phyloP scores from a whole-genome alignment of 1,140 invertebrate genomes.

The Ladona fulva region DNA sequence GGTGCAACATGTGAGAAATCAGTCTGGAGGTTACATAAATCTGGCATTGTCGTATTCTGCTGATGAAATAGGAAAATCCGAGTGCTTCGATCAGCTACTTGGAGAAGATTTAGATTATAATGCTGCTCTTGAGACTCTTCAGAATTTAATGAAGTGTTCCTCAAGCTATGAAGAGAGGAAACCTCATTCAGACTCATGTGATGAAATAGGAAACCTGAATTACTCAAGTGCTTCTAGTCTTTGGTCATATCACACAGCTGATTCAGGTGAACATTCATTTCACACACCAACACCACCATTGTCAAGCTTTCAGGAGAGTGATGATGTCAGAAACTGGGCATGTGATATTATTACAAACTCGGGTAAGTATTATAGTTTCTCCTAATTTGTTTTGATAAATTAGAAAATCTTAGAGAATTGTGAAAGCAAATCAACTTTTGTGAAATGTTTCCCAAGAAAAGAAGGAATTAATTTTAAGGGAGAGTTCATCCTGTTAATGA shows the following conservation, averaged over 20 bases:
- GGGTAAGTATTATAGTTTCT: too few relatives aligned
- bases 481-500: too few relatives aligned
- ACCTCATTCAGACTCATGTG: neutral
- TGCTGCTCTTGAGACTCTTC: constrained; percentile 15
- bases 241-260: constrained; percentile 16
- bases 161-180: neutral
- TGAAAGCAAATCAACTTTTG: too few relatives aligned
- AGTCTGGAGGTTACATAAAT: constrained; percentile 19
- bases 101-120: constrained; percentile 16
- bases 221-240: neutral
- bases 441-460: too few relatives aligned
- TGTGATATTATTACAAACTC: too few relatives aligned
- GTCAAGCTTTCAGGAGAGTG: neutral
- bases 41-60: constrained; percentile 13
- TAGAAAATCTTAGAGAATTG: too few relatives aligned
- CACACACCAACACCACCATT: neutral
- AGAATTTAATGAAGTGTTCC: constrained; percentile 10
- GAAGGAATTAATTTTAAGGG: too few relatives aligned
- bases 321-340: too few relatives aligned
- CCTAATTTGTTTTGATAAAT: too few relatives aligned
- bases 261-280: neutral
- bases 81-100: neutral
- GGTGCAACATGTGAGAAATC: constrained; percentile 11
- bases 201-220: constrained; percentile 12
- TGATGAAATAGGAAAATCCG: constrained; percentile 12